Base-by-base conservation (phyloP, 2,113 vertebrate species). In the Phycodurus eques region DNA sequence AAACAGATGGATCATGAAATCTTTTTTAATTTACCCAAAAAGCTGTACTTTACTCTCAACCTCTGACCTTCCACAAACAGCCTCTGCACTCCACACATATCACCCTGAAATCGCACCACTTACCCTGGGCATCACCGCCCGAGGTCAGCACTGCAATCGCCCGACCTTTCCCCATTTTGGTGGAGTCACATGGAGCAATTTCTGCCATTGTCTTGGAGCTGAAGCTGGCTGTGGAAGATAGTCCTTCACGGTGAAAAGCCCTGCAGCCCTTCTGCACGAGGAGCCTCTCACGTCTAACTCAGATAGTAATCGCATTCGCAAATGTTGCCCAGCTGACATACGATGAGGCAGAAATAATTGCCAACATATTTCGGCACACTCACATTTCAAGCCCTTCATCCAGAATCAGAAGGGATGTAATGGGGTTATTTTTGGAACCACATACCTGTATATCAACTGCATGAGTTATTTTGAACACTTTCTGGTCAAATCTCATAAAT, bases 61-160 rank as follows among this genome's bases (percentile, higher is more conserved):
- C 0, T 9, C 14, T 59, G 56, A 31, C 54, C 27, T 61, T 35
- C 4, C 31, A 35, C 14, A 61, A 33, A 47, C 31, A 22, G 27
- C 8, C n/a, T 1, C 33, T 49, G 56, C 47, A 54, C 64, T 22
- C 61, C 64, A 89, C 90, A 85, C 63, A 73, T 44, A 17, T 33
- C 51, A 70, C 10, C 15, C 43, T 35, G 9, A n/a, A 67, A 68
- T 65, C 27, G 35, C n/a, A 35, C 1, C 62, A 85, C 90, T 90
- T 65, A 98, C 97, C 97, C 92, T 98, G 97, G 62, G 97, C 97
- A 77, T 98, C 97, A 2, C 97, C 96, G 35, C 97, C 96, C 0
- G 96, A 98, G 39, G 97, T 98, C 87, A 98, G 89, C 42, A 98
- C 96, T 0, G 96, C 97, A 14, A 98, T 98, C 64, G 96, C 95